Evolutionary conservation across 2,888 invertebrate genomes (phyloP).

Genomic region (Acleris emargana): DNA sequence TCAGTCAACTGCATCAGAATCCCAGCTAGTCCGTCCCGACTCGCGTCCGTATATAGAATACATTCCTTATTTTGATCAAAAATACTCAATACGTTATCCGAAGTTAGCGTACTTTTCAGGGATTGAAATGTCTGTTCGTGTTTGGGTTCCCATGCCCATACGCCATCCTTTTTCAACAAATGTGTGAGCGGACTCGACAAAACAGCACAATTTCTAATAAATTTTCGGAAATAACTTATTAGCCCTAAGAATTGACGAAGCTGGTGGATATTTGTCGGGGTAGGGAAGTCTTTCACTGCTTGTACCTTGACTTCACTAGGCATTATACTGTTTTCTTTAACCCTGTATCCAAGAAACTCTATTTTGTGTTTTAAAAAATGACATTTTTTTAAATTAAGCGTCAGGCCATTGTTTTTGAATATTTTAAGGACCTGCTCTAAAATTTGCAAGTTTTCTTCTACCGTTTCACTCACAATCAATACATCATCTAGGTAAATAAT

Average conservation of each 20-base stretch:
- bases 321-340: neutral
- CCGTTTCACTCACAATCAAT: neutral
- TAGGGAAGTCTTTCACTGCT: conserved; percentile 5
- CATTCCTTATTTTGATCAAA: conserved; percentile 42
- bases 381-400: conserved; percentile 39
- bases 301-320: neutral
- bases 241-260: conserved; percentile 31
- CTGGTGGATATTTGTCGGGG: conserved; percentile 34
- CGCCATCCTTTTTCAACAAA: conserved; percentile 31
- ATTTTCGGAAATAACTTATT: conserved; percentile 39
- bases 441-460: too few species aligned
- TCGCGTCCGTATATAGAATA: conserved; percentile 55
- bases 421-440: neutral
- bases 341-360: conserved; percentile 34
- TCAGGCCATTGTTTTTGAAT: conserved; percentile 5
- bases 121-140: conserved; percentile 9
- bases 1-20: conserved; percentile 47
- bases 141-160: conserved; percentile 11
- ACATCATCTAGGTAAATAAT: conserved; percentile 10
- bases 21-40: conserved; percentile 49
- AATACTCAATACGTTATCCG: conserved; percentile 38
- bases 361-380: conserved; percentile 34
- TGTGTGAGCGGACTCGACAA: conserved; percentile 37
- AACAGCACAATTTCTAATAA: conserved; percentile 38
- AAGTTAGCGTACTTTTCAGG: conserved; percentile 16